phyloP scores from a whole-genome alignment of 2,797 vertebrate species.

The Cichlasoma orientale region DNA sequence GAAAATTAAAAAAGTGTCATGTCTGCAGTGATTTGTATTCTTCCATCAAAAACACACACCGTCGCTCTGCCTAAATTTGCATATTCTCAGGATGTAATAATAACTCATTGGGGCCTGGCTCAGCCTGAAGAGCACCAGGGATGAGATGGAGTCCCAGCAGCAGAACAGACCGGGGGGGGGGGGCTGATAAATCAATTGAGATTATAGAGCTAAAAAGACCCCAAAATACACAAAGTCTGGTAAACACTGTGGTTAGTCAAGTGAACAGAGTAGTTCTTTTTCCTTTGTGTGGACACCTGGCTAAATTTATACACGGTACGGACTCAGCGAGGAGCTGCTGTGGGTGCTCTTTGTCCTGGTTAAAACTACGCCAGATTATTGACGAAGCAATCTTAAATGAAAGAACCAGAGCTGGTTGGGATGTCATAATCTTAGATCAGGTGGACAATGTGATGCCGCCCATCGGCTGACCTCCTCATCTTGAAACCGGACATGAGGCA shows the following conservation, averaged over 20 bases:
- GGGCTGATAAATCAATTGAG: neutral
- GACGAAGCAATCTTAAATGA: neutral
- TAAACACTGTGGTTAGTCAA: neutral
- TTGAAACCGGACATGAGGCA: no score
- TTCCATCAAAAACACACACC: constrained; percentile 79
- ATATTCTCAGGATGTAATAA: constrained; percentile 73
- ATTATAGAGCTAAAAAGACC: neutral
- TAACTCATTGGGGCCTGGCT: constrained; percentile 65
- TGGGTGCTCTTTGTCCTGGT: neutral
- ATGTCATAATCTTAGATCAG: neutral
- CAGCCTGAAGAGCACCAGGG: constrained; percentile 20
- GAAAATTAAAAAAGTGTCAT: constrained; percentile 84
- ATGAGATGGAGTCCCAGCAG: constrained; percentile 32
- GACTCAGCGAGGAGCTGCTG: accelerated
- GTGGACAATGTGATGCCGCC: neutral
- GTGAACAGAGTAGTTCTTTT: neutral
- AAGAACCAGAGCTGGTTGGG: neutral
- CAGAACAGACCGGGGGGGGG: neutral
- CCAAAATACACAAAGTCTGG: neutral
- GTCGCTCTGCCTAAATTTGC: constrained; percentile 66
- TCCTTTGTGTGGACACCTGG: neutral
- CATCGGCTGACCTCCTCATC: neutral
- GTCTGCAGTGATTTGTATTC: constrained; percentile 77
- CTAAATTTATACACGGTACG: neutral
- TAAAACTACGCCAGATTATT: neutral